Conservation (phyloP, 2,888 invertebrate species). For the Netelia virgata region DNA sequence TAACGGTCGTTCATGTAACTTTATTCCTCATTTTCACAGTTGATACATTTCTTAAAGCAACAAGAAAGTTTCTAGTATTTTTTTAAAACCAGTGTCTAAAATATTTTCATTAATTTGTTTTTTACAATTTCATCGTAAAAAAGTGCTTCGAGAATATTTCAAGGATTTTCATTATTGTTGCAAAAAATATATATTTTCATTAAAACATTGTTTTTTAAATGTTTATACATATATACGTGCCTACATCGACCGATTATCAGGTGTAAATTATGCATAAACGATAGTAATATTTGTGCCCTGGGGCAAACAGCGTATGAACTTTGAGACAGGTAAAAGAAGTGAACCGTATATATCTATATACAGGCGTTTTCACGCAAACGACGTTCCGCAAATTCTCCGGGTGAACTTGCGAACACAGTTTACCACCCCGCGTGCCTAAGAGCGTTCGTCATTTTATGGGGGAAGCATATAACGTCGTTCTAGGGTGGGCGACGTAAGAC, state of each 20-base stretch:
- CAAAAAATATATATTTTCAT: not conserved
- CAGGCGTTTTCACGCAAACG: constrained; percentile 14
- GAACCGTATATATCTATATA: not conserved
- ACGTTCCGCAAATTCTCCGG: constrained; percentile 55
- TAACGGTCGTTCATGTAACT: not conserved
- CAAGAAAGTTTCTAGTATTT: not conserved
- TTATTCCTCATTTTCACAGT: not conserved
- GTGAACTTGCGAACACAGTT: constrained; percentile 56
- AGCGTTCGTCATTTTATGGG: constrained; percentile 58
- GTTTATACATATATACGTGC: not conserved
- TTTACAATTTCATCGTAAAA: not conserved
- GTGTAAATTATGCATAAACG: constrained; percentile 18
- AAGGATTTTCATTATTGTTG: not conserved
- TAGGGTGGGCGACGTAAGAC: constrained; percentile 21
- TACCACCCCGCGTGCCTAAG: constrained; percentile 44
- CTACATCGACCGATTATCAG: not conserved
- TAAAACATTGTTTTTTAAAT: not conserved
- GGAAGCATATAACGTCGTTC: constrained; percentile 39
- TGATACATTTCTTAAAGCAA: not conserved
- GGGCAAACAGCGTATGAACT: constrained; percentile 36
- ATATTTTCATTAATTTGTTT: not conserved
- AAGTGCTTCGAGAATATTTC: not conserved
- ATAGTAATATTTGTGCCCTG: constrained; percentile 28
- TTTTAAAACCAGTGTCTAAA: not conserved
- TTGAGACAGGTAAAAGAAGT: constrained; percentile 5